Conservation (phyloP, 2,113 vertebrate genomes). For the Xiphias gladius region DNA sequence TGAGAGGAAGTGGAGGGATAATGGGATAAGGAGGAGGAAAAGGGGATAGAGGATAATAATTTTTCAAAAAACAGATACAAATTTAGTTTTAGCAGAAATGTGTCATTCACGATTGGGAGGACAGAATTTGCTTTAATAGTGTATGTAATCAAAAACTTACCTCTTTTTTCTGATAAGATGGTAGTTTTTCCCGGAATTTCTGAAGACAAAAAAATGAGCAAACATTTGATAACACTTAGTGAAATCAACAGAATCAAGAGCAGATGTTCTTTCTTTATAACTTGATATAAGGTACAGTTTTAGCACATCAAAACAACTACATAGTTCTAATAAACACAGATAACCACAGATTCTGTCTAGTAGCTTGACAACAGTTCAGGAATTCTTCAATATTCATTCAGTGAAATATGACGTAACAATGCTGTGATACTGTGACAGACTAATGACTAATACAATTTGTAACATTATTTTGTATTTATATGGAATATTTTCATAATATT, state of each 20-base stretch:
- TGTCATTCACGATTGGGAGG: not conserved
- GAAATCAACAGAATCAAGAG: not conserved
- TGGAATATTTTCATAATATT: not conserved
- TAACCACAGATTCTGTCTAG: not conserved
- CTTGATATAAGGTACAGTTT: not conserved
- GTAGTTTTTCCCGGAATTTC: constrained; percentile 94
- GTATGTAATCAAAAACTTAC: constrained; percentile 76
- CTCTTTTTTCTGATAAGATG: constrained; percentile 92
- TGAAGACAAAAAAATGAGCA: constrained; percentile 71
- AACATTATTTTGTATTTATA: not conserved
- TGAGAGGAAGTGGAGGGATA: not conserved
- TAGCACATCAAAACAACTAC: not conserved
- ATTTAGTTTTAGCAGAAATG: not conserved
- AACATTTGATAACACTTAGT: not conserved
- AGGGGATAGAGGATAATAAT: not conserved
- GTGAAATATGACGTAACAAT: not conserved
- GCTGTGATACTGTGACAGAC: not conserved
- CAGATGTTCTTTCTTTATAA: not conserved
- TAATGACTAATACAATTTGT: not conserved
- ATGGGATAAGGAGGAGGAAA: not conserved
- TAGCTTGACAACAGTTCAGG: not conserved
- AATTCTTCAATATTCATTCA: not conserved
- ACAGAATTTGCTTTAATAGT: not conserved
- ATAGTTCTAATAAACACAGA: not conserved
- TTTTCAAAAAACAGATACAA: not conserved